A percentile compares a stretch with the other conserved stretches of the same genome.
Evolutionary conservation across 1,140 invertebrate species (phyloP).

Genomic region (Hylaeus anthracinus): DNA sequence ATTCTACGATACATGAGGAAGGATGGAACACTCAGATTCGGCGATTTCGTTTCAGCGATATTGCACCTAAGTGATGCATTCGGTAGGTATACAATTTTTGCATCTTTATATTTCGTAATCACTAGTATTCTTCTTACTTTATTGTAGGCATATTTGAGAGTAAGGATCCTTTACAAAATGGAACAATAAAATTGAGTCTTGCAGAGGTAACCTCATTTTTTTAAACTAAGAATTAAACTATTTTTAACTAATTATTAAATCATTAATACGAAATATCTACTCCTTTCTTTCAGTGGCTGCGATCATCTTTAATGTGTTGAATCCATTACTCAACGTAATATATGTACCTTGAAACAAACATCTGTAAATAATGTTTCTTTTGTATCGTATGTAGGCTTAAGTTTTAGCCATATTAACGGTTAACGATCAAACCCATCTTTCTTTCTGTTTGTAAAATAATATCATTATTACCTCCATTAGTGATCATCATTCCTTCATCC

Average conservation of each 20-base stretch:
- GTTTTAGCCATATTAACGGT: conserved; percentile 73
- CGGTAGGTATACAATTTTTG: conserved; percentile 79
- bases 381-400: conserved; percentile 58
- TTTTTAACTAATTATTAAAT: neutral
- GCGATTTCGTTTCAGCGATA: conserved; percentile 95
- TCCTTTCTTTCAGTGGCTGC: conserved; percentile 87
- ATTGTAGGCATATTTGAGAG: conserved; percentile 89
- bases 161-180: conserved; percentile 91
- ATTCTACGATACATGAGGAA: conserved; percentile 95
- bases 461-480: conserved; percentile 51
- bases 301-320: conserved; percentile 88
- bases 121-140: conserved; percentile 49
- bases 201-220: conserved; percentile 85
- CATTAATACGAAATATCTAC: conserved; percentile 26
- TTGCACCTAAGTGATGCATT: conserved; percentile 94
- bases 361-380: conserved; percentile 73
- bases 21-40: conserved; percentile 95
- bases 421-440: conserved; percentile 59
- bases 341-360: conserved; percentile 61
- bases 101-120: neutral
- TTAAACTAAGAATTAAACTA: neutral
- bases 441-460: conserved; percentile 71
- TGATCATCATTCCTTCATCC: conserved; percentile 54
- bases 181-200: conserved; percentile 89
- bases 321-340: conserved; percentile 38